phyloP scores from a whole-genome alignment of 2,113 vertebrate species.

The Brachypodius melanocephalos region DNA sequence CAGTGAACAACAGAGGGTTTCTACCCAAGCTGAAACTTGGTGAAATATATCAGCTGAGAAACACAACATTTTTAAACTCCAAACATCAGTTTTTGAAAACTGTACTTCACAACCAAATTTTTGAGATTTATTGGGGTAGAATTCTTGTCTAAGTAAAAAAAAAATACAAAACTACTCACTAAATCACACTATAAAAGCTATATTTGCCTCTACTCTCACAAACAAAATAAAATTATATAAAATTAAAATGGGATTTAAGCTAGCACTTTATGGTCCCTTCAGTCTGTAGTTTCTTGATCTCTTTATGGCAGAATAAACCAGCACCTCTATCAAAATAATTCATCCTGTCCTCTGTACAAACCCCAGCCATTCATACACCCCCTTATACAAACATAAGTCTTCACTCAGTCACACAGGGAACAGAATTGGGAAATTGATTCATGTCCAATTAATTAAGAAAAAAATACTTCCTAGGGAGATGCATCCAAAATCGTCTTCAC shows the following conservation, averaged over 20 bases:
- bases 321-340: background rate
- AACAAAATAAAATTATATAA: background rate
- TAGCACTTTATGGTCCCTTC: background rate
- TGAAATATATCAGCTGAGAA: background rate
- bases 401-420: background rate
- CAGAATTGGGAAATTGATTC: conserved; percentile 35
- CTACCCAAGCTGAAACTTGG: background rate
- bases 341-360: background rate
- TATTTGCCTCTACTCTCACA: background rate
- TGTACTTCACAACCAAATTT: background rate
- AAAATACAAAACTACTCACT: background rate
- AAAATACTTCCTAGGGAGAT: background rate
- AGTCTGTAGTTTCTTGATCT: background rate
- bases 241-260: background rate
- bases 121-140: background rate
- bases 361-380: background rate
- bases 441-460: background rate
- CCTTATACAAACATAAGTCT: background rate
- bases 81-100: background rate
- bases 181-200: background rate
- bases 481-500: background rate
- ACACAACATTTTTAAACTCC: background rate
- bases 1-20: background rate
- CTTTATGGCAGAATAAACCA: background rate
- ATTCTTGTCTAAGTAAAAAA: background rate